Conservation (phyloP, 1,140 invertebrate species). For the Rhopalosiphum maidis region DNA sequence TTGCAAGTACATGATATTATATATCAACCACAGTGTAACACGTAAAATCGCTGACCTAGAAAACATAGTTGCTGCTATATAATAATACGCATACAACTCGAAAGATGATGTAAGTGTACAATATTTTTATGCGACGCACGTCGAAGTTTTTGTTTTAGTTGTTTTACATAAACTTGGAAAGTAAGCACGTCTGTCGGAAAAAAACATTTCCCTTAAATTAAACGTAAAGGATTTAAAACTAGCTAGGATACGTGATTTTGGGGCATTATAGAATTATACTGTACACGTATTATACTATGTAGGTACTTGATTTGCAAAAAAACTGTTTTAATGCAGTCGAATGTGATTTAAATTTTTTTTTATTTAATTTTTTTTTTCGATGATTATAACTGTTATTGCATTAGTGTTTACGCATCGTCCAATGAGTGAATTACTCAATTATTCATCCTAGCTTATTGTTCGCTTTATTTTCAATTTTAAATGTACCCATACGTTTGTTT, state of each 20-base stretch:
- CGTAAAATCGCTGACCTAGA: background rate
- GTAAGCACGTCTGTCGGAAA: conserved; percentile 19
- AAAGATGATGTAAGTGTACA: background rate
- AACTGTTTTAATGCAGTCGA: background rate
- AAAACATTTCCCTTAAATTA: conserved; percentile 9
- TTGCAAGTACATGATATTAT: background rate
- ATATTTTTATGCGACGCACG: conserved; percentile 28
- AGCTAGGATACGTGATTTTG: background rate
- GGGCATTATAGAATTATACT: background rate
- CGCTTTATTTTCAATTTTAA: background rate
- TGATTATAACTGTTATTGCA: background rate
- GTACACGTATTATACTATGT: background rate
- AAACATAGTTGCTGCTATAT: background rate
- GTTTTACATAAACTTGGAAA: conserved; percentile 33
- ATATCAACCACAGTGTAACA: background rate
- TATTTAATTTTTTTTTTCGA: background rate
- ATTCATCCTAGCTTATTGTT: background rate
- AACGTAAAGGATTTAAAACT: conserved; percentile 33
- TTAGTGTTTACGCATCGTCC: background rate
- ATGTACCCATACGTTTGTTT: background rate
- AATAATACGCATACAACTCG: background rate
- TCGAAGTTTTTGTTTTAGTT: conserved; percentile 3
- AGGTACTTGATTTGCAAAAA: background rate
- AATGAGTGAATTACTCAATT: background rate
- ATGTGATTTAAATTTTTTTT: background rate